Evolutionary conservation across 1,140 invertebrate genomes (phyloP).

Genomic region (Platyscapa corneri): DNA sequence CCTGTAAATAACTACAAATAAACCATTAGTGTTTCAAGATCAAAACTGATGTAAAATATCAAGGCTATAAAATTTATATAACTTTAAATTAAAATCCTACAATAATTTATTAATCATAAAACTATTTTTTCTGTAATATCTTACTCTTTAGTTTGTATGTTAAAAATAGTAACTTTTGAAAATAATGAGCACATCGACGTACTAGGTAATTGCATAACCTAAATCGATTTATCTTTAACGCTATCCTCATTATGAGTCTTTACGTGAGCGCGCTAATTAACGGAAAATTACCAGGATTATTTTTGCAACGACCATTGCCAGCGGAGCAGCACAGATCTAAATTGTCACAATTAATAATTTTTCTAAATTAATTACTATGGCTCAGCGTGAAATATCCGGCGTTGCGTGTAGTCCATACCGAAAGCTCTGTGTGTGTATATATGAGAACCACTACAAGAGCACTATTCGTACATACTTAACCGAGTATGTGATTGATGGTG

Average conservation of each 20-base stretch:
- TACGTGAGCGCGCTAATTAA: constrained; percentile 40
- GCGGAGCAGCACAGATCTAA: constrained; percentile 55
- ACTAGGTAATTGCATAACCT: constrained; percentile 24
- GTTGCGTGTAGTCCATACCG: neutral
- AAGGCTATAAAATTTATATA: too few relatives aligned
- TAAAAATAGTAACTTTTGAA: constrained; percentile 27
- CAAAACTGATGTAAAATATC: too few relatives aligned
- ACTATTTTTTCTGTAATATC: constrained; percentile 15
- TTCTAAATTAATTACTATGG: constrained; percentile 67
- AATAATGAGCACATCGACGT: constrained; percentile 16
- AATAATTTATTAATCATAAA: constrained; percentile 7
- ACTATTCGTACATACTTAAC: constrained; percentile 54
- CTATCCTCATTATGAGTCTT: constrained; percentile 47
- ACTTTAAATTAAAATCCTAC: constrained; percentile 44
- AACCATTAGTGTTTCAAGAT: too few relatives aligned
- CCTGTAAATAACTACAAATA: too few relatives aligned
- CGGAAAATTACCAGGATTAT: constrained; percentile 51
- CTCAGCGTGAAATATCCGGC: constrained; percentile 52
- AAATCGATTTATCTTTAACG: constrained; percentile 47
- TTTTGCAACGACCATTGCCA: constrained; percentile 28
- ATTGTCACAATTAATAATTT: constrained; percentile 70
- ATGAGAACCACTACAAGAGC: neutral
- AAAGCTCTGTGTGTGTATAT: neutral
- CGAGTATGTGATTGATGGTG: constrained; percentile 67
- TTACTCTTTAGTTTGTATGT: neutral